Percentiles rank a stretch among this genome's conserved stretches.
Evolutionary conservation across 2,113 vertebrate species (phyloP).

Genomic region (Loxodonta africana): DNA sequence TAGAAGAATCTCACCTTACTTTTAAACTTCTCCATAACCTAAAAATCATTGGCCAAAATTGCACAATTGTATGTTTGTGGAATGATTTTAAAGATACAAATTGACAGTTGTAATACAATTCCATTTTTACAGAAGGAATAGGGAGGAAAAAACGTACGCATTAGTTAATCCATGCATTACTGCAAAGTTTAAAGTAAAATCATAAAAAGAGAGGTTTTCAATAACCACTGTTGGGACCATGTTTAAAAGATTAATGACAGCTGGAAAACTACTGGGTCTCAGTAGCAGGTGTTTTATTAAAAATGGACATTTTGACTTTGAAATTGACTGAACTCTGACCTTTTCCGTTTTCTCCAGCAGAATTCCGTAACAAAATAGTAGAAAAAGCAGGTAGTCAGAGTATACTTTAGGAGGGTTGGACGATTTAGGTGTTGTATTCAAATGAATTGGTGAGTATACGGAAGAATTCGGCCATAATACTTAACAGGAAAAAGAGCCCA

Average conservation of each 20-base stretch:
- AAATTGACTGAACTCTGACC: background rate
- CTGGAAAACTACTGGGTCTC: background rate
- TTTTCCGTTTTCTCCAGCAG: background rate
- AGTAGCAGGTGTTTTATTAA: background rate
- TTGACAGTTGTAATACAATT: background rate
- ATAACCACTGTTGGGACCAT: background rate
- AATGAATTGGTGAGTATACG: background rate
- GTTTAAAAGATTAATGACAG: background rate
- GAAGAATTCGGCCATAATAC: background rate
- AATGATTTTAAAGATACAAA: background rate
- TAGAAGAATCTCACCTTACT: background rate
- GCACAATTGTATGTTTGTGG: background rate
- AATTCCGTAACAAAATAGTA: background rate
- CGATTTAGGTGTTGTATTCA: background rate
- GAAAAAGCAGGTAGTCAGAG: background rate
- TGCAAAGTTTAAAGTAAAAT: background rate
- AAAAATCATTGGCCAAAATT: background rate
- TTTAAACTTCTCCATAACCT: slow-evolving; percentile 30
- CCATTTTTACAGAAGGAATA: background rate
- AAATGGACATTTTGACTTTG: background rate
- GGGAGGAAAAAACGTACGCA: background rate
- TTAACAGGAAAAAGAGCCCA: background rate
- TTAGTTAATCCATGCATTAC: background rate
- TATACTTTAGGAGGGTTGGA: background rate
- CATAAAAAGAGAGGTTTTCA: background rate